phyloP scores from a whole-genome alignment of 2,797 vertebrate genomes.

The Chelonia mydas region DNA sequence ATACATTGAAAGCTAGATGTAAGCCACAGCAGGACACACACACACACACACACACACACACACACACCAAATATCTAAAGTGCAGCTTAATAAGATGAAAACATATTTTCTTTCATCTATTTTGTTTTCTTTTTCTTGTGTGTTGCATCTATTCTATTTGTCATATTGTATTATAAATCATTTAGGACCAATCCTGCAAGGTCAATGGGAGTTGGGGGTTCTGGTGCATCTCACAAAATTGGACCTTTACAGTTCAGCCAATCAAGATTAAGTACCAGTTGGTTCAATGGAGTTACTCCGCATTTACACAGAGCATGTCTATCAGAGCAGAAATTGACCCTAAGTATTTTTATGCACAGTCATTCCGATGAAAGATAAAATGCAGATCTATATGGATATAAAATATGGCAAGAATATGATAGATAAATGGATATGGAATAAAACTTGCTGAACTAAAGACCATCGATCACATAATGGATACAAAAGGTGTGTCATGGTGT shows the following conservation, averaged over 20 bases:
- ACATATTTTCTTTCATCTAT: neutral
- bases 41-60: neutral
- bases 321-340: neutral
- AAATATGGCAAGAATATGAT: slow-evolving; percentile 11
- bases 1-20: neutral
- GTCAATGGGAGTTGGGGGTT: neutral
- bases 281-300: neutral
- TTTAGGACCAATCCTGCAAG: neutral
- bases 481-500: slow-evolving; percentile 10
- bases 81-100: neutral
- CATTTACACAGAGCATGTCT: neutral
- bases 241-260: neutral
- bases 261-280: neutral
- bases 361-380: neutral
- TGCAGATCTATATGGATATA: neutral
- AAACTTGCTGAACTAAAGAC: neutral
- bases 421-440: neutral
- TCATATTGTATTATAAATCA: neutral
- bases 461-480: slow-evolving; percentile 9
- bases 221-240: neutral
- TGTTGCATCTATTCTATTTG: neutral
- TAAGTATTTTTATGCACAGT: neutral
- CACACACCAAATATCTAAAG: neutral
- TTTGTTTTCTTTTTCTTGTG: neutral
- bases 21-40: neutral